Conservation (phyloP, 2,797 vertebrate genomes). For the Mormyrops attenuatus region DNA sequence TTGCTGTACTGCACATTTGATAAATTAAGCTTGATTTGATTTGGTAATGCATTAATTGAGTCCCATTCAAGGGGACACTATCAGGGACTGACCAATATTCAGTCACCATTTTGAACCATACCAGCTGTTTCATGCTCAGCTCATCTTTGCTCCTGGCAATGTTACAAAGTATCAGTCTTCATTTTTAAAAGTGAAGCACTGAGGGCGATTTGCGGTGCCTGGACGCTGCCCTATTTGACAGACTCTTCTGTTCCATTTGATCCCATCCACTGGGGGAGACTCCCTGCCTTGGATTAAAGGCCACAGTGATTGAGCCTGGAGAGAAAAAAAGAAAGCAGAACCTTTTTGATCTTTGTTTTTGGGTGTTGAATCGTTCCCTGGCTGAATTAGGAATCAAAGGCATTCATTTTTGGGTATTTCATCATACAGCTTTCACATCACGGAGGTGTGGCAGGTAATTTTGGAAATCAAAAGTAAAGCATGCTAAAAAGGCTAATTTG, state of each 20-base stretch:
- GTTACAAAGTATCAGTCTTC: not conserved
- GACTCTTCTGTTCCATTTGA: slow-evolving; percentile 18
- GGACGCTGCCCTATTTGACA: not conserved
- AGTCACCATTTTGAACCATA: not conserved
- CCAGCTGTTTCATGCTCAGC: not conserved
- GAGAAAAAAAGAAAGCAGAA: slow-evolving; percentile 27
- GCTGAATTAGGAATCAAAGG: slow-evolving; percentile 44
- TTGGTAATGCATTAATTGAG: not conserved
- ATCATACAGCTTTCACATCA: not conserved
- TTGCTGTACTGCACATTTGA: not conserved
- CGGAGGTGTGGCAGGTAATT: not conserved
- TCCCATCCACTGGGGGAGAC: not conserved
- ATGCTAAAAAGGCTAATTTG: not conserved
- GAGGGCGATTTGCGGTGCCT: not conserved
- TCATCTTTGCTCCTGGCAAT: not conserved
- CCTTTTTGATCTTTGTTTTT: slow-evolving; percentile 22
- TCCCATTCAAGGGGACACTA: not conserved
- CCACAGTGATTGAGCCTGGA: not conserved
- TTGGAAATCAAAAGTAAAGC: not conserved
- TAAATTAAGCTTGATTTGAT: not conserved
- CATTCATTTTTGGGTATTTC: not conserved
- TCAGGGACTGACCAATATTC: not conserved
- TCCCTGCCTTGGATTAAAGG: slow-evolving; percentile 21
- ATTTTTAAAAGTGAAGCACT: not conserved
- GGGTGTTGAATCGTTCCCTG: slow-evolving; percentile 26